Percentiles rank a stretch among this genome's conserved stretches.
phyloP scores from a whole-genome alignment of 2,888 invertebrate species.

The Ormyrus labotus region DNA sequence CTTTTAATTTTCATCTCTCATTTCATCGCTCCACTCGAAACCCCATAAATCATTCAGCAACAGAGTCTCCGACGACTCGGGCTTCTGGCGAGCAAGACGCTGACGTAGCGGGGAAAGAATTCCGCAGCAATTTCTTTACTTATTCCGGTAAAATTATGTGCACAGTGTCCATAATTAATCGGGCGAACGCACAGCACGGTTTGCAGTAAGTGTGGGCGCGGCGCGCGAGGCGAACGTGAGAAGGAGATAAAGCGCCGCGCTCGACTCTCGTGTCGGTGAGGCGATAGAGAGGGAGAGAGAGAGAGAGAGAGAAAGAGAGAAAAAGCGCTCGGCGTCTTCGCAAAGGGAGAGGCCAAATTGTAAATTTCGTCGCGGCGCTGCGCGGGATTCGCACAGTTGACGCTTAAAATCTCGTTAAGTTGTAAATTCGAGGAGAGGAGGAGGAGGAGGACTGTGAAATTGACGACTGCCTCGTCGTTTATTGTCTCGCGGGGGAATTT shows the following conservation, averaged over 20 bases:
- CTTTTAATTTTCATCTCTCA: too few species aligned
- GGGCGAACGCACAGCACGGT: neutral
- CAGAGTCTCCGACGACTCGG: too few species aligned
- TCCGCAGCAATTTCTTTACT: too few species aligned
- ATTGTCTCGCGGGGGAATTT: too few species aligned
- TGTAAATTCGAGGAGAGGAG: slow-evolving; percentile 6
- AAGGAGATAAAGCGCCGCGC: slow-evolving; percentile 6
- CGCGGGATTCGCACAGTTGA: neutral
- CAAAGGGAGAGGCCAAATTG: neutral
- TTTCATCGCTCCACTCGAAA: too few species aligned
- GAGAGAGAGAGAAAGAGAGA: neutral
- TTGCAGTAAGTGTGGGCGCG: neutral
- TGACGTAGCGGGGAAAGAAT: too few species aligned
- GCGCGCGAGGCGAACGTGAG: slow-evolving; percentile 3
- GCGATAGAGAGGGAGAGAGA: neutral
- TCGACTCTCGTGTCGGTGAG: neutral
- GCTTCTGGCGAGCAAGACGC: too few species aligned
- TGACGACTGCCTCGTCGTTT: too few species aligned
- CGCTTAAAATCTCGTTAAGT: slow-evolving; percentile 20
- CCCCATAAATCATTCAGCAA: too few species aligned
- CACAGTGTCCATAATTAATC: slow-evolving; percentile 16
- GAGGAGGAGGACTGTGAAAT: too few species aligned
- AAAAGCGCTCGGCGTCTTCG: neutral
- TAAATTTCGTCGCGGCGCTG: neutral
- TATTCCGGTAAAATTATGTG: neutral